Evolutionary conservation across 2,888 invertebrate species (phyloP), one percentile per base, ranked within the genome.

Genomic region (Hirudinaria manillensis): DNA sequence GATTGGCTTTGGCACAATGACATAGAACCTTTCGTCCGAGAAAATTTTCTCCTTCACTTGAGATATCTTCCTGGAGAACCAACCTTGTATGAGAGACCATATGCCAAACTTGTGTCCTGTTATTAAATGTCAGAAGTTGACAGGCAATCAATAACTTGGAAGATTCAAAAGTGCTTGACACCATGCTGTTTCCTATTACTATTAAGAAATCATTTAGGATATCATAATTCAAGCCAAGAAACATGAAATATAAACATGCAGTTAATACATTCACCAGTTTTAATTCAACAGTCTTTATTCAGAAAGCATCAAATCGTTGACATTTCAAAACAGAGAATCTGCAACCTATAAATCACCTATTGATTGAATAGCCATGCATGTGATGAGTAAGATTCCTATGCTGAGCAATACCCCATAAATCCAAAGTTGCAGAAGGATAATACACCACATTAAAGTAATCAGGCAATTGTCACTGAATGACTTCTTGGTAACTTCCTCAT

Each of bases 341-440:
- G 32, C 3, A 27, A 4, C 32, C 1, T 32, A 27, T 7, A 65
- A 21, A 32, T 65, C 32, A 32, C 32, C 65, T 32, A 65, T 3
- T 16, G 65, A 32, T 65, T 29, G 27, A 65, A 65, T 65, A 13
- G 27, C 65, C 65, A 65, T 10, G 21, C 65, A 65, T 29, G 27
- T 34, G 36, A 32, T 32, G 32, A 29, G 24, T 70, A 34, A 16
- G 45, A 45, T 70, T 70, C 45, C 77, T 19, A 93, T 87, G 34
- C 94, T 88, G 10, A 91, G 90, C 76, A 93, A 86, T 91, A 93
- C 93, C 73, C 91, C 89, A 82, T 94, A 90, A 81, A 92, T 91
- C 91, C 93, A 94, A 24, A 94, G 88, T 45, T 93, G 88, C 87
- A 94, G 93, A 74, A 91, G 89, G 10, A 91, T 86, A 81, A 94